A percentile compares a stretch with the other conserved stretches of the same genome.
phyloP scores from a whole-genome alignment of 2,888 invertebrate genomes.

The Alloplasta piceator region DNA sequence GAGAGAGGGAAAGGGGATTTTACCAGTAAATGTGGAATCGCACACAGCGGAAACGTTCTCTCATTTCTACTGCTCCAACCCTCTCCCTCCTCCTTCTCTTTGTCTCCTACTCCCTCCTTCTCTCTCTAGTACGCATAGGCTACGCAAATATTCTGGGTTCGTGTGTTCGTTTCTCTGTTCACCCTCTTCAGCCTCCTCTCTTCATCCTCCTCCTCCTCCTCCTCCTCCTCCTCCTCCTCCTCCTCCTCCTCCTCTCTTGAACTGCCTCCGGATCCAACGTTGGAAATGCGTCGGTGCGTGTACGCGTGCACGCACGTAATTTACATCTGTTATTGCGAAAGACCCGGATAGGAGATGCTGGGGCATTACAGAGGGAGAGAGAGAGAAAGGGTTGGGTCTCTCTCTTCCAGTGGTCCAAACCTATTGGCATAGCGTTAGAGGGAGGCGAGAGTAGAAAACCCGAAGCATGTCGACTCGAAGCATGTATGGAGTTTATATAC shows the following conservation, averaged over 20 bases:
- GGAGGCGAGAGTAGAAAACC: conserved; percentile 7
- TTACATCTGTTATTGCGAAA: conserved; percentile 83
- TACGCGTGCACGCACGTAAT: conserved; percentile 80
- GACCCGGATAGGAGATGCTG: conserved; percentile 55
- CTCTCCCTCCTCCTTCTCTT: conserved; percentile 17
- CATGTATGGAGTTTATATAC: conserved; percentile 5
- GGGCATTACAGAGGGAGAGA: conserved; percentile 31
- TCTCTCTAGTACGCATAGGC: conserved; percentile 40
- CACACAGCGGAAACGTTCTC: no score
- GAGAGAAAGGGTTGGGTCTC: not conserved
- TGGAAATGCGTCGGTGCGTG: conserved; percentile 65
- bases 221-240: conserved; percentile 32
- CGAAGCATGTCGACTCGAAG: conserved; percentile 16
- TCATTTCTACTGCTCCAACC: not conserved
- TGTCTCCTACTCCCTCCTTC: conserved; percentile 34
- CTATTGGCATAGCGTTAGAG: not conserved
- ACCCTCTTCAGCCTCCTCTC: conserved; percentile 25
- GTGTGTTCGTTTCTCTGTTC: no score
- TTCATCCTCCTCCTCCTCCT: no score
- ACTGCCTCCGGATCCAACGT: conserved; percentile 3
- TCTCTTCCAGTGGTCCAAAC: conserved; percentile 11
- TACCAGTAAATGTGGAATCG: no score
- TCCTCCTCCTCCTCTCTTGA: not conserved
- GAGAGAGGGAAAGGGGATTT: conserved; percentile 14
- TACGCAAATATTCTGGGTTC: conserved; percentile 66